A percentile compares a stretch with the other conserved stretches of the same genome.
phyloP scores from a whole-genome alignment of 1,140 invertebrate species.

The Batillaria attramentaria region DNA sequence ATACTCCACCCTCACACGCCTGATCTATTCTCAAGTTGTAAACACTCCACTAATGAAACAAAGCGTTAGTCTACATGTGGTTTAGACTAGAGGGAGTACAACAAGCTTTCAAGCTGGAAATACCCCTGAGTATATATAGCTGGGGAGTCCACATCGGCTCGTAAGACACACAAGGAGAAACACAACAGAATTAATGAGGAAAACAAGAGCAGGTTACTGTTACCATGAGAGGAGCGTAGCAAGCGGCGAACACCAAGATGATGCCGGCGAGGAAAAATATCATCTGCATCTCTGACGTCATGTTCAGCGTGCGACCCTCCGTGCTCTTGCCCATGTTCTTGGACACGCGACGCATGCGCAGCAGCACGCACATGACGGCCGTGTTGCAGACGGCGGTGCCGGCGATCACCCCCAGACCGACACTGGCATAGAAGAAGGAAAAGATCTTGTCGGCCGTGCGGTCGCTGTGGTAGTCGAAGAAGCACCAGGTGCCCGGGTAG shows the following conservation, averaged over 20 bases:
- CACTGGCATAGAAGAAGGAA: constrained; percentile 58
- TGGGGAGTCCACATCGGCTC: no score
- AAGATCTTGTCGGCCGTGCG: constrained; percentile 48
- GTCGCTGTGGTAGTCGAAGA: constrained; percentile 66
- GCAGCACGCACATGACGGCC: constrained; percentile 57
- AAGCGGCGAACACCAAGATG: constrained; percentile 70
- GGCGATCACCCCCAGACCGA: constrained; percentile 60
- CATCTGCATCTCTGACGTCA: constrained; percentile 68
- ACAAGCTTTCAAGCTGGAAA: no score
- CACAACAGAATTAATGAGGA: no score
- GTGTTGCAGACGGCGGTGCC: constrained; percentile 65
- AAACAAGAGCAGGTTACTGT: no score
- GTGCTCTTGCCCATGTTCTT: constrained; percentile 40
- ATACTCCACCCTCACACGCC: no score
- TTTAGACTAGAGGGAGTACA: no score
- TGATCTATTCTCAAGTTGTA: no score
- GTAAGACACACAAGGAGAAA: no score
- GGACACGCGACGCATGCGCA: constrained; percentile 55
- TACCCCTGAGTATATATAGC: no score
- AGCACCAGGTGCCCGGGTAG: constrained; percentile 72
- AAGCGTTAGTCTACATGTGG: no score
- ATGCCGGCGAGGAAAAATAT: constrained; percentile 69
- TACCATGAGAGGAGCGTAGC: constrained; percentile 72
- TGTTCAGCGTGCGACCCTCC: constrained; percentile 6
- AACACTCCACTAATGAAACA: no score